These are phyloP conservation scores for Euura saliciscinereae DNA, from an alignment of 1,140 invertebrate genomes.

Conservation along the genomic window DNA sequence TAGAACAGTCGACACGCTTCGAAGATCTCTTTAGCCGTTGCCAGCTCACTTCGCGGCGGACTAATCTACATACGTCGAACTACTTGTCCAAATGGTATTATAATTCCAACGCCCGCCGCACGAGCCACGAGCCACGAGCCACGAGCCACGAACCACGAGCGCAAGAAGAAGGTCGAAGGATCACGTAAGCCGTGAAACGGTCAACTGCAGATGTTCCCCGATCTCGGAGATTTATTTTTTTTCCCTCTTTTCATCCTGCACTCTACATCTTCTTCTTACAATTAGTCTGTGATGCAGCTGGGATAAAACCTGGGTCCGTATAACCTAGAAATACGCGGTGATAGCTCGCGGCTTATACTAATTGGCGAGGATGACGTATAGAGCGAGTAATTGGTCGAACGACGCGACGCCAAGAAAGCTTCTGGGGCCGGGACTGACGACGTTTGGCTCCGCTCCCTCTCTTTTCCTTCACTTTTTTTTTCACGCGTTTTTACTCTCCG, in stretches of 20 bases:
- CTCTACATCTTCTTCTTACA: too few relatives aligned
- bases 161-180: too few relatives aligned
- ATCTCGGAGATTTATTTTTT: background rate
- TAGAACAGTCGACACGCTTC: background rate
- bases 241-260: too few relatives aligned
- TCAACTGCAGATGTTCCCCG: background rate
- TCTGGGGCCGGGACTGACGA: background rate
- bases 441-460: background rate
- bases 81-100: too few relatives aligned
- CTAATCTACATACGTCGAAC: background rate
- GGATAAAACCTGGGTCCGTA: too few relatives aligned
- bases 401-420: conserved; percentile 12
- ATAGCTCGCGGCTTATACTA: conserved; percentile 19
- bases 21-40: background rate
- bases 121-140: too few relatives aligned
- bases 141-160: too few relatives aligned
- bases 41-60: background rate
- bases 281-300: too few relatives aligned
- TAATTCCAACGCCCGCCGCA: too few relatives aligned
- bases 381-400: conserved; percentile 25
- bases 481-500: background rate
- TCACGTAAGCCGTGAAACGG: too few relatives aligned
- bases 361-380: conserved; percentile 31
- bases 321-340: too few relatives aligned
- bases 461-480: background rate